Conservation (phyloP, 2,888 invertebrate species). For the Drosophila lacicola region DNA sequence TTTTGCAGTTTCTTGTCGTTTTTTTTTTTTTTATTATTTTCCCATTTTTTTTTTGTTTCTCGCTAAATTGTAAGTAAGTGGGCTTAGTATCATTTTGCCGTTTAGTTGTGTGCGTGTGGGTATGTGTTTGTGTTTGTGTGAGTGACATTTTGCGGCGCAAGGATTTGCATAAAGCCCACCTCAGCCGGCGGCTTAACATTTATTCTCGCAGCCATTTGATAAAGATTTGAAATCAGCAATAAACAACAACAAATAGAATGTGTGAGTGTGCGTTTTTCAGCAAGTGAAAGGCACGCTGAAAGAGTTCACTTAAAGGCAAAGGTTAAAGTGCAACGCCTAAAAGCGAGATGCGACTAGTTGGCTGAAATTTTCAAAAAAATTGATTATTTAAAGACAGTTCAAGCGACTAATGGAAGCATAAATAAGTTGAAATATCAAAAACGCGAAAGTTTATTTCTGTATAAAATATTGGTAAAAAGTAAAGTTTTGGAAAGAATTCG, state of each 20-base stretch:
- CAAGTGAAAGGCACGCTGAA: background rate
- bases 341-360: constrained; percentile 4
- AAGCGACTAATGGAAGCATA: too few species aligned
- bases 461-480: too few species aligned
- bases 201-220: constrained; percentile 57
- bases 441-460: too few species aligned
- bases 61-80: constrained; percentile 80
- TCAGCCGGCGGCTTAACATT: constrained; percentile 62
- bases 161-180: constrained; percentile 77
- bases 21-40: constrained; percentile 51
- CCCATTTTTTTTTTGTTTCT: constrained; percentile 37
- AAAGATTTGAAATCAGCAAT: constrained; percentile 52
- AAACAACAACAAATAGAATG: constrained; percentile 18
- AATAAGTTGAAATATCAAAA: too few species aligned
- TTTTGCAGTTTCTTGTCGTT: constrained; percentile 61
- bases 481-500: too few species aligned
- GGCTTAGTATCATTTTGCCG: constrained; percentile 77
- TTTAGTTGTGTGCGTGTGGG: constrained; percentile 51
- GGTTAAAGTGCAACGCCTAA: constrained; percentile 53
- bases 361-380: background rate
- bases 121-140: constrained; percentile 33
- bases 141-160: constrained; percentile 51
- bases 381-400: background rate
- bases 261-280: background rate
- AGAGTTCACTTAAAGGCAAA: constrained; percentile 31